Conservation (phyloP, 2,888 invertebrate species). For the Diogma glabrata region DNA sequence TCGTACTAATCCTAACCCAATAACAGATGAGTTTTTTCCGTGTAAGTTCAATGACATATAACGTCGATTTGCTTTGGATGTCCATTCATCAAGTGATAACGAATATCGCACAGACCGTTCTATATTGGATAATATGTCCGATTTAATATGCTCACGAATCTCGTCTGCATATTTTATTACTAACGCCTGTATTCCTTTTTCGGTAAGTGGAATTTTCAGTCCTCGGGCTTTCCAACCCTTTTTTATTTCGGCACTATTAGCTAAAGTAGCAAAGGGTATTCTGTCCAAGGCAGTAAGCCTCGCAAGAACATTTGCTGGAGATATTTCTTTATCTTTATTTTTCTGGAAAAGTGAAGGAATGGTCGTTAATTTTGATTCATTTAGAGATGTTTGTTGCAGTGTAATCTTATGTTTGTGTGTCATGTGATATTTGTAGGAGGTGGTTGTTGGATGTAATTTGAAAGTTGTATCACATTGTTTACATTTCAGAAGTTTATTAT, state of each 20-base stretch:
- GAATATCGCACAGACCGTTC: background rate
- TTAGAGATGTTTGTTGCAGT: background rate
- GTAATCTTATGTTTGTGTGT: constrained; percentile 3
- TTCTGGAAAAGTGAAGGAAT: background rate
- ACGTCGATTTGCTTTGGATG: background rate
- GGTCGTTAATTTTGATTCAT: no score
- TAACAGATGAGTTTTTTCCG: background rate
- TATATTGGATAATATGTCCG: constrained; percentile 2
- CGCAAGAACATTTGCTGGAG: background rate
- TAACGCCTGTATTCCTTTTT: background rate
- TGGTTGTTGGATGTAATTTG: background rate
- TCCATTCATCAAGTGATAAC: background rate
- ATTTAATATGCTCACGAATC: background rate
- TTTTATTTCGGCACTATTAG: constrained; percentile 2
- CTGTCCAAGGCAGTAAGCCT: constrained; percentile 5
- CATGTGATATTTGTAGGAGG: constrained; percentile 6
- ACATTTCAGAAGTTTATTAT: background rate
- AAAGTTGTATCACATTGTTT: no score
- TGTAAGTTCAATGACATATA: background rate
- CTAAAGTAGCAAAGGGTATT: background rate
- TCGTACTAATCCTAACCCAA: background rate
- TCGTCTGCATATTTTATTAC: background rate
- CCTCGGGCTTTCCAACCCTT: background rate
- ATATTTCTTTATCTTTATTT: background rate
- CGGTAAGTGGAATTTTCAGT: background rate